Evolutionary conservation across 2,888 invertebrate genomes (phyloP).

Genomic region (Eupithecia vulgata): DNA sequence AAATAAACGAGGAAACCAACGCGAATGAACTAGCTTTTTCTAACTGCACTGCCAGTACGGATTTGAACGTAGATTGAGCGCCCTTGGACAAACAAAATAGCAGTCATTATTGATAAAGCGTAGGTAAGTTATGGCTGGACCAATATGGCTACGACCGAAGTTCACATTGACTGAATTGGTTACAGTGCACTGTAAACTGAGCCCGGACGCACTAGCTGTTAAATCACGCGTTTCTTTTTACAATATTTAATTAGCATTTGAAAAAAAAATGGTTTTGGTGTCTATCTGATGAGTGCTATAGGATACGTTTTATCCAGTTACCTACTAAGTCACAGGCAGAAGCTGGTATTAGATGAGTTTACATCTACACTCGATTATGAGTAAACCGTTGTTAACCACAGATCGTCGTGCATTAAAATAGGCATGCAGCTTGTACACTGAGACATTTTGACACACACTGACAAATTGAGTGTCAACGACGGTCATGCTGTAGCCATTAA

Average conservation of each 20-base stretch:
- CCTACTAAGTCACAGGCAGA: background rate
- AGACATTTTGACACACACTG: too few species aligned
- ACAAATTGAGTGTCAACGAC: too few species aligned
- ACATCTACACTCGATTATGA: too few species aligned
- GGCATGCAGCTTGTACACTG: too few species aligned
- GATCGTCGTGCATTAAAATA: too few species aligned
- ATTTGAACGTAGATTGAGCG: constrained; percentile 10
- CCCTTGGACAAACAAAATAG: constrained; percentile 9
- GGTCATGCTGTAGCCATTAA: too few species aligned
- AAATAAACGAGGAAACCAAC: background rate
- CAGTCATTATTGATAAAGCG: constrained; percentile 6
- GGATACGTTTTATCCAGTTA: background rate
- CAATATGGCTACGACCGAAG: background rate
- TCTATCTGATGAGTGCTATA: background rate
- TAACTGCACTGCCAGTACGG: background rate
- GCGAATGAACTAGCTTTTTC: background rate
- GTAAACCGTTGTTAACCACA: too few species aligned
- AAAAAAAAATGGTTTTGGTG: too few species aligned
- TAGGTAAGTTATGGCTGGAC: background rate
- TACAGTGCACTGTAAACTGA: background rate
- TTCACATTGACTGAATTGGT: background rate
- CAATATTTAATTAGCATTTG: too few species aligned
- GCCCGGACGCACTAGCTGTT: background rate
- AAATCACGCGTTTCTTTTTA: background rate
- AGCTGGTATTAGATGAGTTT: too few species aligned